phyloP scores from a whole-genome alignment of 2,888 invertebrate genomes.

The Gandaritis pyraliata region DNA sequence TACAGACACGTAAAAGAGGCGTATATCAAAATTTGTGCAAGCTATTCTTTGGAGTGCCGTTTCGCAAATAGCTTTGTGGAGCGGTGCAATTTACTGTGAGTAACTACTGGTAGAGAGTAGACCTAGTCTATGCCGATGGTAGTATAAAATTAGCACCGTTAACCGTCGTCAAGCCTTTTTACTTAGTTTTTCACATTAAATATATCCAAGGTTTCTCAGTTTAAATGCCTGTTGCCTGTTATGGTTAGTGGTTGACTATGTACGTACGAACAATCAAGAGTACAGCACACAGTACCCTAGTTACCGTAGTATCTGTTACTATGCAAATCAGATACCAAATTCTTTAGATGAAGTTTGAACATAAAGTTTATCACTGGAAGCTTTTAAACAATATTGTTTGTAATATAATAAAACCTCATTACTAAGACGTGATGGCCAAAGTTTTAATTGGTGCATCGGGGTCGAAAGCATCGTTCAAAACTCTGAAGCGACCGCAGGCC shows the following conservation, averaged over 20 bases:
- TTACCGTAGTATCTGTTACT: neutral
- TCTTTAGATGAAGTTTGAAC: conserved; percentile 32
- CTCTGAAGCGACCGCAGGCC: conserved; percentile 48
- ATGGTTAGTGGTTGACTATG: too few species aligned
- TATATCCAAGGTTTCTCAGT: too few species aligned
- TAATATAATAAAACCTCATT: conserved; percentile 42
- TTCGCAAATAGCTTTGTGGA: conserved; percentile 45
- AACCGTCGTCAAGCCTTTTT: neutral
- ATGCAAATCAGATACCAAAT: conserved; percentile 31
- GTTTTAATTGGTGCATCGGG: conserved; percentile 67
- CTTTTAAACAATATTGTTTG: conserved; percentile 43
- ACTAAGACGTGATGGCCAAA: conserved; percentile 47
- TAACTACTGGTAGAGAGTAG: conserved; percentile 32
- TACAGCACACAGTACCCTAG: too few species aligned
- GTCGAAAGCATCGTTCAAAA: conserved; percentile 50
- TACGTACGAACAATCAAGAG: too few species aligned
- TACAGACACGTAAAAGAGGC: conserved; percentile 38
- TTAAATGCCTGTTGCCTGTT: too few species aligned
- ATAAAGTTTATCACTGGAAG: conserved; percentile 37
- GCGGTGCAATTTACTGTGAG: conserved; percentile 51
- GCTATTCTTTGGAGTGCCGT: conserved; percentile 49
- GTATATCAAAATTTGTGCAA: conserved; percentile 52
- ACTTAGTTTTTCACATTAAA: too few species aligned
- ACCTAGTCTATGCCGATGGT: conserved; percentile 24
- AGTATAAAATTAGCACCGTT: conserved; percentile 26